Evolutionary conservation across 2,888 invertebrate genomes (phyloP).

Genomic region (Brenthis ino): DNA sequence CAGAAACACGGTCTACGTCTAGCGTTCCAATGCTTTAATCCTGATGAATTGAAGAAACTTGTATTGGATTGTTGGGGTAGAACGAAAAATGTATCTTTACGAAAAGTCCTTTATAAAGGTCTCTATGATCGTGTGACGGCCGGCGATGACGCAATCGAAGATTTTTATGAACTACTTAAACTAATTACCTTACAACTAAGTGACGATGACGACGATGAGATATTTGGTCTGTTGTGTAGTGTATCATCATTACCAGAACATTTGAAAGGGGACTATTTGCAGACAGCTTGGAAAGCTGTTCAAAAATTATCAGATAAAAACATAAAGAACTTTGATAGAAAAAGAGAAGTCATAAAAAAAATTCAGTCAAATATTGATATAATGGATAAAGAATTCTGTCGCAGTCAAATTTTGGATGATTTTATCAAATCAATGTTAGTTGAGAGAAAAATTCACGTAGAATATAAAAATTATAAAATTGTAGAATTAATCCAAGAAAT

Average conservation of each 20-base stretch:
- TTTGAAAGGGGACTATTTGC: constrained; percentile 45
- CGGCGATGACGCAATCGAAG: constrained; percentile 40
- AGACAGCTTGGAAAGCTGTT: constrained; percentile 51
- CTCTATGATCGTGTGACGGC: constrained; percentile 47
- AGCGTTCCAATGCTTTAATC: constrained; percentile 54
- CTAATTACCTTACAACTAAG: constrained; percentile 49
- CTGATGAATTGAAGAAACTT: constrained; percentile 48
- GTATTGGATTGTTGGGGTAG: constrained; percentile 52
- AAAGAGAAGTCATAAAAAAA: constrained; percentile 41
- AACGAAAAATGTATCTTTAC: constrained; percentile 55
- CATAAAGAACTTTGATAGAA: constrained; percentile 43
- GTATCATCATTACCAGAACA: constrained; percentile 43
- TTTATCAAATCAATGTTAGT: constrained; percentile 46
- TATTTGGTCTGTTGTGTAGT: constrained; percentile 46
- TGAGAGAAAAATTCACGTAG: constrained; percentile 35
- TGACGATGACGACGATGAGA: constrained; percentile 53
- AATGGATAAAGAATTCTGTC: constrained; percentile 47
- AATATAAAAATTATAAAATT: constrained; percentile 24
- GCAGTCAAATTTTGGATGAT: constrained; percentile 46
- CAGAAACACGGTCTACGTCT: constrained; percentile 60
- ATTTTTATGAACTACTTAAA: constrained; percentile 52
- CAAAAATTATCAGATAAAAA: constrained; percentile 47
- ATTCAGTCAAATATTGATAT: constrained; percentile 44
- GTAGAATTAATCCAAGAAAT: constrained; percentile 42
- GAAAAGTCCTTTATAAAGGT: constrained; percentile 51